Conservation (phyloP, 2,113 vertebrate species). For the Athene cunicularia region DNA sequence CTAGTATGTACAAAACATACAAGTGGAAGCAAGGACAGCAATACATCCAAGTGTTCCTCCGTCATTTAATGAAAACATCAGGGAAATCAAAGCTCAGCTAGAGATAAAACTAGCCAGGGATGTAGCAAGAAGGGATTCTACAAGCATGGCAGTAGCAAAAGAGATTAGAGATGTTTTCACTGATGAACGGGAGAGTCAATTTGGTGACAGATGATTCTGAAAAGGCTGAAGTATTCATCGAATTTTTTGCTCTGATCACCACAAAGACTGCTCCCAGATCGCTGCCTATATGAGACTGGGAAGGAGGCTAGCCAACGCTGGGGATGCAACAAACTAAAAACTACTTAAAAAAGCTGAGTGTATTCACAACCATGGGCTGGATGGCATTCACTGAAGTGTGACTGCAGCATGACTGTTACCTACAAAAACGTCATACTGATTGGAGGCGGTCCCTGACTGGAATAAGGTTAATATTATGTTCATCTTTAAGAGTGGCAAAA, state of each 20-base stretch:
- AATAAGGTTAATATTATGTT: background rate
- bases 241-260: background rate
- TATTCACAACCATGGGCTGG: background rate
- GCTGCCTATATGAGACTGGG: background rate
- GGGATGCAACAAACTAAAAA: background rate
- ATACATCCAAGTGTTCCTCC: background rate
- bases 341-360: background rate
- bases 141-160: background rate
- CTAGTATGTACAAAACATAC: background rate
- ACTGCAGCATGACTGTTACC: background rate
- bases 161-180: background rate
- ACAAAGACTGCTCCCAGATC: background rate
- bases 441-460: background rate
- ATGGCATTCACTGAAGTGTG: background rate
- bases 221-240: background rate
- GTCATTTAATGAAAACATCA: background rate
- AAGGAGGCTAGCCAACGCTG: background rate
- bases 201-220: background rate
- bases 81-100: background rate
- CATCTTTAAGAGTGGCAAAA: background rate
- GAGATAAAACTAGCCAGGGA: background rate
- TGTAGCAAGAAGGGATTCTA: background rate
- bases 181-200: background rate
- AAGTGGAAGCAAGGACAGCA: background rate
- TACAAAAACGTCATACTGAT: background rate